phyloP scores from a whole-genome alignment of 2,888 invertebrate genomes.

The Tinea trinotella region DNA sequence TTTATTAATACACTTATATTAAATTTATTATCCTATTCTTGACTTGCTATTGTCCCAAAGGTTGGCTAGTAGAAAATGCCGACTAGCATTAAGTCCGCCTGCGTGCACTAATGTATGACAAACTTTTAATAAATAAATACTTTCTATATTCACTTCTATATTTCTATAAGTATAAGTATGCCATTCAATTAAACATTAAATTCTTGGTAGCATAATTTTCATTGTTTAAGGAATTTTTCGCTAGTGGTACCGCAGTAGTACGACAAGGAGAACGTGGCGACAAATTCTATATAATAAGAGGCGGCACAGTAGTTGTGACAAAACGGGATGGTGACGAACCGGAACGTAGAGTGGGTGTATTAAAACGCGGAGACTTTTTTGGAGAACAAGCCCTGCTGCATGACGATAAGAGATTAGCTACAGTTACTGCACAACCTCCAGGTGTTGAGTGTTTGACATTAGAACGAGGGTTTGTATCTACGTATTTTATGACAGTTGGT shows the following conservation, averaged over 20 bases:
- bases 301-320: constrained; percentile 83
- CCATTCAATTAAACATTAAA: neutral
- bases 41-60: too few relatives aligned
- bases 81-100: too few relatives aligned
- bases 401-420: constrained; percentile 90
- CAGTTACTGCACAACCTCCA: constrained; percentile 88
- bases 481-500: too few relatives aligned
- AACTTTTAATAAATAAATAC: too few relatives aligned
- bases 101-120: too few relatives aligned
- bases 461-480: constrained; percentile 77
- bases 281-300: constrained; percentile 92
- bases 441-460: constrained; percentile 90
- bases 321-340: constrained; percentile 74
- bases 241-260: constrained; percentile 83
- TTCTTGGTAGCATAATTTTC: neutral
- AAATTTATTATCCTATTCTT: too few relatives aligned
- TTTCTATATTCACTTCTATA: neutral
- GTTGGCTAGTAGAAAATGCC: too few relatives aligned
- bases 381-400: constrained; percentile 90
- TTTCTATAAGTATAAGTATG: neutral
- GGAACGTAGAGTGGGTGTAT: constrained; percentile 78
- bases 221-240: constrained; percentile 79
- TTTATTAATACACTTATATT: too few relatives aligned
- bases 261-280: constrained; percentile 90
- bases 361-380: constrained; percentile 87